Conservation (phyloP, 1,140 invertebrate genomes). For the Pogonomyrmex californicus region DNA sequence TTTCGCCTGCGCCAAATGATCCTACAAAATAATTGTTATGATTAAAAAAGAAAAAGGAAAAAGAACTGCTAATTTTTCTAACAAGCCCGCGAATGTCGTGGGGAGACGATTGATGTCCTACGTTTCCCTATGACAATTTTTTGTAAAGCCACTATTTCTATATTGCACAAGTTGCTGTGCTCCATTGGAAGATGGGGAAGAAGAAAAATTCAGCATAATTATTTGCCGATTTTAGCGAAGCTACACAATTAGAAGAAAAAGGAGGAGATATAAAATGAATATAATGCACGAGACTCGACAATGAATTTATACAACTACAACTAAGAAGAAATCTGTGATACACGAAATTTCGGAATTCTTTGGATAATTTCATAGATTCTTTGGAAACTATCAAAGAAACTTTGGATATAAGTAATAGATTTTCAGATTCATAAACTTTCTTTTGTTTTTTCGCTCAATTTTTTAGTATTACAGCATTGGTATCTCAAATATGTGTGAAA, state of each 20-base stretch:
- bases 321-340: slow-evolving; percentile 20
- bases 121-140: slow-evolving; percentile 55
- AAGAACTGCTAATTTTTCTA: slow-evolving; percentile 71
- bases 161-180: slow-evolving; percentile 58
- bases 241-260: neutral
- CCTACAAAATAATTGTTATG: slow-evolving; percentile 66
- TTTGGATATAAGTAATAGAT: neutral
- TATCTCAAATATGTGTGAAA: neutral
- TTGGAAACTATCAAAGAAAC: neutral
- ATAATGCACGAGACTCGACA: slow-evolving; percentile 26
- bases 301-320: slow-evolving; percentile 29
- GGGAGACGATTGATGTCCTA: slow-evolving; percentile 52
- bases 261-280: neutral
- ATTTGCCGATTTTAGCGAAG: slow-evolving; percentile 51
- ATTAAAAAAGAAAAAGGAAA: slow-evolving; percentile 57
- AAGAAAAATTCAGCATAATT: slow-evolving; percentile 26
- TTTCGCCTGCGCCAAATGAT: slow-evolving; percentile 70
- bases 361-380: slow-evolving; percentile 16
- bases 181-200: slow-evolving; percentile 44
- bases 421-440: neutral
- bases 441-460: slow-evolving; percentile 11
- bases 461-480: neutral
- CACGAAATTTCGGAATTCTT: neutral
- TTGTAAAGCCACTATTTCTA: slow-evolving; percentile 75
- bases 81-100: slow-evolving; percentile 47